Conservation (phyloP, 1,140 invertebrate species). For the Paraescarpia echinospica region DNA sequence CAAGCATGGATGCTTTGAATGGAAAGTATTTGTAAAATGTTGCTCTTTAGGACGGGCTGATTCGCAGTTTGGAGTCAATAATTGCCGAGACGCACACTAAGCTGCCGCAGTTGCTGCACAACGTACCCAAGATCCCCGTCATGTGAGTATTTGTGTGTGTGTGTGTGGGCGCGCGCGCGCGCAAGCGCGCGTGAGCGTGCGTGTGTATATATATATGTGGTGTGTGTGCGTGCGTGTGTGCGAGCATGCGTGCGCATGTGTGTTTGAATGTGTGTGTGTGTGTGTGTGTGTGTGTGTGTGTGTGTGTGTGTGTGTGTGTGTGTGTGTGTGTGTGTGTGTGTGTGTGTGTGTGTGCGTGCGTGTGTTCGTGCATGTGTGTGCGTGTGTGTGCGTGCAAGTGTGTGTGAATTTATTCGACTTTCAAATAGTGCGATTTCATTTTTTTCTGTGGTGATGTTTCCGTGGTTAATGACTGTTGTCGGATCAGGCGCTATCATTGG, state of each 20-base stretch:
- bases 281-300: slow-evolving; percentile 20
- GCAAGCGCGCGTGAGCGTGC: neutral
- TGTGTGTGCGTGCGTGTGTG: neutral
- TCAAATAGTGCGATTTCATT: no score
- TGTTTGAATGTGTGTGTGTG: slow-evolving; percentile 29
- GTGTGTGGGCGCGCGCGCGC: neutral
- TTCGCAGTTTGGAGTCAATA: neutral
- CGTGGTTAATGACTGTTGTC: no score
- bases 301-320: neutral
- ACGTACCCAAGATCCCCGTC: neutral
- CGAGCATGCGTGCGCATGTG: slow-evolving; percentile 19
- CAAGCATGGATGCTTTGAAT: neutral
- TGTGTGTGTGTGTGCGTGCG: slow-evolving; percentile 21
- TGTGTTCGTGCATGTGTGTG: slow-evolving; percentile 19
- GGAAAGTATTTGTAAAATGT: neutral
- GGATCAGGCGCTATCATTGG: no score
- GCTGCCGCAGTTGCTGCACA: neutral
- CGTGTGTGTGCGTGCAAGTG: neutral
- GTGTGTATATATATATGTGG: neutral
- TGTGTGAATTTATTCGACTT: no score
- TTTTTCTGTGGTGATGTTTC: no score
- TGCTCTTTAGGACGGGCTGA: neutral
- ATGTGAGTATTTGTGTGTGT: neutral
- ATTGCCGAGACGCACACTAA: neutral
- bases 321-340: neutral